Evolutionary conservation across 2,888 invertebrate genomes (phyloP), one percentile per base, ranked within the genome.

Genomic region (Cynaeus angustus): DNA sequence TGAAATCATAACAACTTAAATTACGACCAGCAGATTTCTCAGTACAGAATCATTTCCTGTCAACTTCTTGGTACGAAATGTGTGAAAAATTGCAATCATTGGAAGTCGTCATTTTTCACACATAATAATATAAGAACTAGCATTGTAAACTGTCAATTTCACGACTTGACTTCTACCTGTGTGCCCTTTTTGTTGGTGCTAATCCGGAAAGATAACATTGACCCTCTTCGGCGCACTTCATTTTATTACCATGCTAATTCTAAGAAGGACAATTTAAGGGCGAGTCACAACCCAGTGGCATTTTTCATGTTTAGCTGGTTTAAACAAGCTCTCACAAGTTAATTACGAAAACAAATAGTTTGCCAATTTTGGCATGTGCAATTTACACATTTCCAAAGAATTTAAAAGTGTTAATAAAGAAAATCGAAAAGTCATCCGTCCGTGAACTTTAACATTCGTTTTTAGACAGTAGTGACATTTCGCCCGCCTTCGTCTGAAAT

Each of bases 401-500:
- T 4, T 21, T 21, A 21, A 21, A 21, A 12, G 26, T 21, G 26
- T 46, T 46, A 26, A 46, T 16, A 14, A n/a, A 13, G 46, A 46
- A 46, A 46, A 46, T 41, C 46, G 43, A 12, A 26, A 48, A 48
- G 50, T n/a, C n/a, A n/a, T n/a, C n/a, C n/a, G n/a, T 50, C 50
- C 46, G 1, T 28, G 50, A 50, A 26, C 50, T 46, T 46, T 46
- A 1, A 9, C 16, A 8, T 46, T 8, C 16, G 8, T 10, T 43
- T 43, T 43, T 43, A 12, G 12, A 12, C 48, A 48, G 48, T 6
- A 48, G 50, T 10, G 28, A 50, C 28, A 50, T 50, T 50, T 50
- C 14, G 26, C 8, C 16, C 48, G 48, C 48, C 48, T 48, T 21
- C 48, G 26, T 48, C 21, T 9, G 1, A 48, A 21, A 7, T 48